A percentile compares a stretch with the other conserved stretches of the same genome.
Conservation (phyloP, 2,888 invertebrate species). For the Drosophila siamana region DNA sequence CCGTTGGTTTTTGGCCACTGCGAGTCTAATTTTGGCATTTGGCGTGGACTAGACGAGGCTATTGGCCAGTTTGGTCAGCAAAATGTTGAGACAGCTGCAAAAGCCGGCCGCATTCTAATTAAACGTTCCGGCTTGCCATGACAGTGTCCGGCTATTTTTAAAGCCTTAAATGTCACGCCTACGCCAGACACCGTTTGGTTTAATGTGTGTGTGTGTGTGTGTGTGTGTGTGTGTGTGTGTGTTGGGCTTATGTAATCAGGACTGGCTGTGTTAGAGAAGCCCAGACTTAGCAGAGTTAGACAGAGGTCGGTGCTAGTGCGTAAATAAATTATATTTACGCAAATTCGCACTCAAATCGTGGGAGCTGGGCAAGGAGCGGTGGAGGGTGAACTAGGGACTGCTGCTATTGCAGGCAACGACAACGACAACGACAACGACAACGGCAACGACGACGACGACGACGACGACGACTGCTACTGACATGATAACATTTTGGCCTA, state of each 20-base stretch:
- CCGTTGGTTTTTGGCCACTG: too few species aligned
- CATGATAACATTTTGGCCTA: constrained; percentile 81
- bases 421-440: constrained; percentile 79
- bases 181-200: constrained; percentile 43
- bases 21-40: constrained; percentile 13
- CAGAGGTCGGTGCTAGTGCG: constrained; percentile 58
- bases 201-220: constrained; percentile 32
- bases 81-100: constrained; percentile 39
- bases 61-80: constrained; percentile 32
- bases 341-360: constrained; percentile 73
- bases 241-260: constrained; percentile 75
- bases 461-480: constrained; percentile 75
- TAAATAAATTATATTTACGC: constrained; percentile 82
- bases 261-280: constrained; percentile 42
- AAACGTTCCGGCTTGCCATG: constrained; percentile 65
- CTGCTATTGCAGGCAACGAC: constrained; percentile 67
- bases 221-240: constrained; percentile 22
- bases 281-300: constrained; percentile 16
- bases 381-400: constrained; percentile 18
- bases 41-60: constrained; percentile 2
- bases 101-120: constrained; percentile 69
- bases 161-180: constrained; percentile 74
- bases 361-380: constrained; percentile 4
- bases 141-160: constrained; percentile 55
- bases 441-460: constrained; percentile 38